Evolutionary conservation across 2,888 invertebrate genomes (phyloP), one percentile per base, ranked within the genome.

Genomic region (Agonopterix subpropinquella): DNA sequence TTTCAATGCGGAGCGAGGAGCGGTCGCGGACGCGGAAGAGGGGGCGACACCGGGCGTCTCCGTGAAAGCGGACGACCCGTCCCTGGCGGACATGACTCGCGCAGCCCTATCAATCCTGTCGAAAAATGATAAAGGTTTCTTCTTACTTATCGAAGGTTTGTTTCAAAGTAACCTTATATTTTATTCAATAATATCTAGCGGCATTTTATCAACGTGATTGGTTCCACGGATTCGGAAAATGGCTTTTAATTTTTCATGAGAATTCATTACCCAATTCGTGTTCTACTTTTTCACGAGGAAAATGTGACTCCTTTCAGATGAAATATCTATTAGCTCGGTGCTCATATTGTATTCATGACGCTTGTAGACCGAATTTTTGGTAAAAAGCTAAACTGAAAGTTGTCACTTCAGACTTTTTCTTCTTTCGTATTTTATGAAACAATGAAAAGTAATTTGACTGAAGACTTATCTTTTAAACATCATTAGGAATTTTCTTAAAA

Each of bases 61-160:
- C 13, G 91, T 73, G 1, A 85, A 81, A 57, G 80, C 91, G 2
- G 93, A 93, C 45, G 93, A 94, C 68, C 94, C 94, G 0, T 93
- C 94, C 0, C 77, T 94, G 15, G 92, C 93, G 1, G 94, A 94
- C 68, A 94, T 94, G 94, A 93, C 94, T 36, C 86, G 92, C 45
- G 92, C 92, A 42, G 94, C 94, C 5, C 89, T 94, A 45, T 91
- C 92, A 43, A 91, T 94, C 61, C 84, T 94, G 46, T 85, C 90
- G 53, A 93, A 92, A 73, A 94, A 94, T 71, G 91, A 92, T 58
- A 92, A 92, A 66, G 94, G 94, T 61, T 94, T 92, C 77, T 93
- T 94, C 70, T 83, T 94, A 53, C 92, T 94, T 62, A 92, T 94
- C 45, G 94, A 94, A 90, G 93, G 93, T 92, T 70, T 78, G 39